A percentile compares a stretch with the other conserved stretches of the same genome.
Conservation (phyloP, 2,888 invertebrate species). For the Dynastes grantii region DNA sequence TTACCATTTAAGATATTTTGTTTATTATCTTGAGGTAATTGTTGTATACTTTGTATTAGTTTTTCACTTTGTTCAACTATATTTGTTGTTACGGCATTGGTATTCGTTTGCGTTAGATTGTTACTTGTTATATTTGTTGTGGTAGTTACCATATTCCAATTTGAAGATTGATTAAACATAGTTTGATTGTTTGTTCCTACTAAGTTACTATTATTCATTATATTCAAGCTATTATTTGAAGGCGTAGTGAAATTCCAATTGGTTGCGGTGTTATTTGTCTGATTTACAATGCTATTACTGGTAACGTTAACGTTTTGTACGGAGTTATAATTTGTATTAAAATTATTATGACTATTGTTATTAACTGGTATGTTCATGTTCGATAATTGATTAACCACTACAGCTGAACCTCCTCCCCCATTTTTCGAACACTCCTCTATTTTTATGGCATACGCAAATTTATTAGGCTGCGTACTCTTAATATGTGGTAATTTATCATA, state of each 20-base stretch:
- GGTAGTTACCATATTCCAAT: slow-evolving; percentile 39
- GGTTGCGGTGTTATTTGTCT: slow-evolving; percentile 4
- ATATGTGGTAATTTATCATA: slow-evolving; percentile 61
- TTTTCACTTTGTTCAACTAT: slow-evolving; percentile 38
- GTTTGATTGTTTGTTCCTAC: slow-evolving; percentile 17
- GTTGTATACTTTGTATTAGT: slow-evolving; percentile 39
- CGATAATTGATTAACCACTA: slow-evolving; percentile 47
- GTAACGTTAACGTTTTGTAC: slow-evolving; percentile 23
- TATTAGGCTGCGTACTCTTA: slow-evolving; percentile 57
- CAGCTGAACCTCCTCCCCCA: slow-evolving; percentile 32
- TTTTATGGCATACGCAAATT: slow-evolving; percentile 61
- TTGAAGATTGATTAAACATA: slow-evolving; percentile 40
- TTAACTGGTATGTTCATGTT: slow-evolving; percentile 35
- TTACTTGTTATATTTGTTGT: slow-evolving; percentile 24
- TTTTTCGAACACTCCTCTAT: slow-evolving; percentile 54
- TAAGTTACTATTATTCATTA: slow-evolving; percentile 28
- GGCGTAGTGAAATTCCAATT: slow-evolving; percentile 42
- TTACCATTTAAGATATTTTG: slow-evolving; percentile 38
- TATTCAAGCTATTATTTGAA: slow-evolving; percentile 30
- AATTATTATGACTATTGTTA: slow-evolving; percentile 24
- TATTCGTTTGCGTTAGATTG: slow-evolving; percentile 23
- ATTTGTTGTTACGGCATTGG: slow-evolving; percentile 17
- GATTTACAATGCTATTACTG: slow-evolving; percentile 16
- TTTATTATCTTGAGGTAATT: slow-evolving; percentile 39
- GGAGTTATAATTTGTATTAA: slow-evolving; percentile 33